Evolutionary conservation across 1,140 invertebrate genomes (phyloP).

Genomic region (Drosophila leontia): DNA sequence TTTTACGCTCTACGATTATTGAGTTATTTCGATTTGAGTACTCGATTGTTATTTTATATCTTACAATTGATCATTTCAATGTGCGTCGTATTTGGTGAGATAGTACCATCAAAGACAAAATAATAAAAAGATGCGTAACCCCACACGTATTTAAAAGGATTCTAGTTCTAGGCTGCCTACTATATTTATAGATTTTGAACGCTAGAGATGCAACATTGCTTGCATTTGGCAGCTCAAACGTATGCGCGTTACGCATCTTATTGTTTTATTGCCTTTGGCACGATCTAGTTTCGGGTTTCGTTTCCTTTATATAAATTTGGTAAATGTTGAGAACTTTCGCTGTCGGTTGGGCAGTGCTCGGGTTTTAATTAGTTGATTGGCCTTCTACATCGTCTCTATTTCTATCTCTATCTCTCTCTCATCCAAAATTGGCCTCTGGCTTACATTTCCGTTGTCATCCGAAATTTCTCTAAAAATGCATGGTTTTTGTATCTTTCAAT

Average conservation of each 20-base stretch:
- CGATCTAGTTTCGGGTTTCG: conserved; percentile 27
- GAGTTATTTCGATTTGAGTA: conserved; percentile 43
- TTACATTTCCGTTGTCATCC: conserved; percentile 22
- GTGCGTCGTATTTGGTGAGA: conserved; percentile 21
- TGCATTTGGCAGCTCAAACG: not conserved
- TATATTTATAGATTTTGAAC: too few species aligned
- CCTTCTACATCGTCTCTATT: conserved; percentile 1
- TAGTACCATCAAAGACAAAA: not conserved
- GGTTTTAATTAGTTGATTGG: conserved; percentile 45
- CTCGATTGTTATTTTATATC: conserved; percentile 42
- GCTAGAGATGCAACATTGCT: too few species aligned
- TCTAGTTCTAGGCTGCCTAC: not conserved
- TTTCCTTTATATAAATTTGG: conserved; percentile 26
- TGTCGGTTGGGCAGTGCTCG: conserved; percentile 54
- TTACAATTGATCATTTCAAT: conserved; percentile 55
- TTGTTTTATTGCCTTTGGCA: conserved; percentile 2
- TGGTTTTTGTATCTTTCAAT: conserved; percentile 18
- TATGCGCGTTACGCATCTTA: not conserved
- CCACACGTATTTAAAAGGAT: not conserved
- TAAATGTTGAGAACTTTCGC: conserved; percentile 51
- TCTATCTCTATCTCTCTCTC: not conserved
- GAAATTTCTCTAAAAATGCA: conserved; percentile 38
- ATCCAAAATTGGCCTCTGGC: conserved; percentile 40
- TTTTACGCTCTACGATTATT: conserved; percentile 35
- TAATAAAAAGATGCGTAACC: not conserved